phyloP scores from a whole-genome alignment of 2,888 invertebrate genomes.

The Aradus depressus region DNA sequence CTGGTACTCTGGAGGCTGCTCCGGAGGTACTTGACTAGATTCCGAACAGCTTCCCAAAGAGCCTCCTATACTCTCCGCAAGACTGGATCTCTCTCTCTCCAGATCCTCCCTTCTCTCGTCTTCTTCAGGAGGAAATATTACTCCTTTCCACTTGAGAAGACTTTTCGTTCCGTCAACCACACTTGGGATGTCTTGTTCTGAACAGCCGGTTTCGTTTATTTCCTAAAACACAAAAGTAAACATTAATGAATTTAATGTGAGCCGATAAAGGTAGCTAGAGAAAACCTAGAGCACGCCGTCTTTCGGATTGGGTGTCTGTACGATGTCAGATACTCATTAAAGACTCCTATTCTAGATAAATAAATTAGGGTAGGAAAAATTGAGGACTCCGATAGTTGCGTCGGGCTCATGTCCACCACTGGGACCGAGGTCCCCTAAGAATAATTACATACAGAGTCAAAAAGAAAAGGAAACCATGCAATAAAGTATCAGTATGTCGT shows the following conservation, averaged over 20 bases:
- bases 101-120: slow-evolving; percentile 29
- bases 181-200: slow-evolving; percentile 41
- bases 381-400: too few relatives aligned
- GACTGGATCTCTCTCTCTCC: slow-evolving; percentile 2
- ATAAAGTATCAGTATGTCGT: not conserved
- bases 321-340: too few relatives aligned
- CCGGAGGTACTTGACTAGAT: slow-evolving; percentile 21
- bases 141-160: slow-evolving; percentile 67
- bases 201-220: slow-evolving; percentile 34
- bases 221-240: slow-evolving; percentile 7
- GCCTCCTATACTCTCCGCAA: slow-evolving; percentile 9
- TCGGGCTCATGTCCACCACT: too few relatives aligned
- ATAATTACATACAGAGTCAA: too few relatives aligned
- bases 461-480: too few relatives aligned
- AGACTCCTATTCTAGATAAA: too few relatives aligned
- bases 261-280: not conserved
- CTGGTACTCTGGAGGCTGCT: slow-evolving; percentile 21
- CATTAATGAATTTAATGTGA: not conserved
- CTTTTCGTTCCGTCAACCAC: slow-evolving; percentile 38
- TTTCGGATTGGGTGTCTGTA: too few relatives aligned
- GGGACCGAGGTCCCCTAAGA: too few relatives aligned
- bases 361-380: too few relatives aligned
- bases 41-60: not conserved
- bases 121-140: slow-evolving; percentile 55
- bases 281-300: too few relatives aligned